phyloP scores from a whole-genome alignment of 2,797 vertebrate genomes.

The Danio tinwini region DNA sequence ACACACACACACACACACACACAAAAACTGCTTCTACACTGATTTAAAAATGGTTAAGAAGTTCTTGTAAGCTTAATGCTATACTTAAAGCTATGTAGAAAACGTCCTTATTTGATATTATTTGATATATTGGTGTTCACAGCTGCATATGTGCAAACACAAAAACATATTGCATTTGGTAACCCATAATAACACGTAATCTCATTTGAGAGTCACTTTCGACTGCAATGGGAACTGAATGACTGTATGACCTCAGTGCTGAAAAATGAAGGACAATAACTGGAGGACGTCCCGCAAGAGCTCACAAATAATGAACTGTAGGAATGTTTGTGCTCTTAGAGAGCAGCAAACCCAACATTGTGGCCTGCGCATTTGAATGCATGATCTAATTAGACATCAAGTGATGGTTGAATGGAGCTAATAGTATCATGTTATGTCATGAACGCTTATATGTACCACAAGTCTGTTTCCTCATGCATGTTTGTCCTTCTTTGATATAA shows the following conservation, averaged over 20 bases:
- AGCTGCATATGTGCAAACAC: not conserved
- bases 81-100: not conserved
- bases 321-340: not conserved
- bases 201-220: slow-evolving; percentile 40
- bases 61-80: not conserved
- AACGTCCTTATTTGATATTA: not conserved
- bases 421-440: not conserved
- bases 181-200: slow-evolving; percentile 27
- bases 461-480: not conserved
- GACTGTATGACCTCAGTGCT: slow-evolving; percentile 32
- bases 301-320: slow-evolving; percentile 24
- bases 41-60: not conserved
- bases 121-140: not conserved
- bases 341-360: not conserved
- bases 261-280: slow-evolving; percentile 48
- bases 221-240: slow-evolving; percentile 39
- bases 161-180: slow-evolving; percentile 24
- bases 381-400: slow-evolving; percentile 20
- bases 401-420: slow-evolving; percentile 3
- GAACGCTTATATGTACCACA: not conserved
- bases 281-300: not conserved
- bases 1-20: no score
- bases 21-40: no score
- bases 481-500: not conserved
- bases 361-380: not conserved